Base-by-base conservation (phyloP, 2,888 invertebrate genomes). In the Sarcophaga variegata region DNA sequence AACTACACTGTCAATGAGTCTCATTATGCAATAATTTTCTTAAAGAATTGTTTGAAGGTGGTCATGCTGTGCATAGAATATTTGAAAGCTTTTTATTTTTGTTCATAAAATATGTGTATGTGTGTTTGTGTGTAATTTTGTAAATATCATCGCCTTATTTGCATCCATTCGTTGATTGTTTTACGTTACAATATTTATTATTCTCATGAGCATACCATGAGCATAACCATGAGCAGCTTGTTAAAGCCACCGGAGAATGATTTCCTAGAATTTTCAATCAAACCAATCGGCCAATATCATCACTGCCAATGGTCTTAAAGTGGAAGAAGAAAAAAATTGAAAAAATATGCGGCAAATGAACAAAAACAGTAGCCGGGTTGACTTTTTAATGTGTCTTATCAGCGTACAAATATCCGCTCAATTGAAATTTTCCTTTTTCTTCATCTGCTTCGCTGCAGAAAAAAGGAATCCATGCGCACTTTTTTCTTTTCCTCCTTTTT, bases 321-420 rank as follows among this genome's bases (percentile, higher is more conserved):
- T 22, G 49, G 54, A 69, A 69, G 54, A 69, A 69, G n/a, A 70
- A 45, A n/a, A 62, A 72, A 69, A 54, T 2, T 10, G 66, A 75
- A 62, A 72, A 63, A 47, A 2, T 75, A 72, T 84, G 87, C 87
- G 84, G 87, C 87, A 76, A 66, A 81, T 83, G 54, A 64, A 67
- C 72, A 75, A 83, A 87, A 84, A 84, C 87, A 84, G 87, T 87
- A 87, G 87, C 87, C 75, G 83, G 75, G 81, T 84, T 87, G 87
- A 84, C 87, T 87, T 81, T 87, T 87, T 87, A 87, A 87, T 87
- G 87, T 87, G 87, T 87, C 87, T 87, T 87, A 87, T 87, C 87
- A 79, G 81, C 79, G 75, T 49, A 87, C 76, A 87, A 87, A 87
- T 84, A 87, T 87, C 87, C 84, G 87, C 79, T 84, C 87, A 87